Conservation (phyloP, 2,888 invertebrate genomes). For the Unio delphinus region DNA sequence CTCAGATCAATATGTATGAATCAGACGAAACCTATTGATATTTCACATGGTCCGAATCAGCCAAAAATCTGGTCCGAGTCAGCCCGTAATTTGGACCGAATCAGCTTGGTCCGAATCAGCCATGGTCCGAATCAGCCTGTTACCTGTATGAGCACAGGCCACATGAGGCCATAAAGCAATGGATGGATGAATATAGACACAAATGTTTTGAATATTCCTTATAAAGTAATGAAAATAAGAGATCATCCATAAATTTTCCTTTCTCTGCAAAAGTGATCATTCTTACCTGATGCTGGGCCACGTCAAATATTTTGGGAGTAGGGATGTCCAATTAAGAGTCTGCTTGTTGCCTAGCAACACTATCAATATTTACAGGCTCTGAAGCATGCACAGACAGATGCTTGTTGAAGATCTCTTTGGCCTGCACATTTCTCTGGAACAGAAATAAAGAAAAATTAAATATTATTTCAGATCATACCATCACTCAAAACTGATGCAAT, state of each 20-base stretch:
- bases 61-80: too few relatives aligned
- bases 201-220: neutral
- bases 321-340: constrained; percentile 72
- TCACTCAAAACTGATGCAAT: too few relatives aligned
- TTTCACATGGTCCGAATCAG: too few relatives aligned
- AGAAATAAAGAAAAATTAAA: constrained; percentile 7
- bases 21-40: too few relatives aligned
- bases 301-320: constrained; percentile 81
- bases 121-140: too few relatives aligned
- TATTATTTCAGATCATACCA: too few relatives aligned
- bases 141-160: too few relatives aligned
- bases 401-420: constrained; percentile 86
- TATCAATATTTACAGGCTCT: constrained; percentile 97
- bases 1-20: too few relatives aligned
- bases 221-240: too few relatives aligned
- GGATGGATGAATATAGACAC: neutral
- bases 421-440: constrained; percentile 77
- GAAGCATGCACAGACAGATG: constrained; percentile 89
- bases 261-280: neutral
- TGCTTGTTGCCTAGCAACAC: constrained; percentile 79
- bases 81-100: too few relatives aligned
- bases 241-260: neutral
- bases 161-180: neutral
- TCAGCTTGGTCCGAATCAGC: too few relatives aligned
- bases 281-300: constrained; percentile 74